Percentiles rank a stretch among this genome's conserved stretches.
Conservation (phyloP, 64 coral and sea anemone species). For the Acropora yongei region DNA sequence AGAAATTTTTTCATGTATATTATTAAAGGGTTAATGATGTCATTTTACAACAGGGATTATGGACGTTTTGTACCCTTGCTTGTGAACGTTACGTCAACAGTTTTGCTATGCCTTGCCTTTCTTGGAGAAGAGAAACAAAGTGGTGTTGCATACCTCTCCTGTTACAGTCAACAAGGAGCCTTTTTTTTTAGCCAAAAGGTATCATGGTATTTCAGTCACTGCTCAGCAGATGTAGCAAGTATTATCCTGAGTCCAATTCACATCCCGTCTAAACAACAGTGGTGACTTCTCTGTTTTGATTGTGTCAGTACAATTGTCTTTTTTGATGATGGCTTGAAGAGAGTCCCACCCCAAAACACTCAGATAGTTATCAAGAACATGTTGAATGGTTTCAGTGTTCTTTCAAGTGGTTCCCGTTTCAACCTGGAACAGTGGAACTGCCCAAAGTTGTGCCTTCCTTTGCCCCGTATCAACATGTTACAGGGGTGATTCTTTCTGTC, state of each 20-base stretch:
- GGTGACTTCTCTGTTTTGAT: conserved; percentile 26
- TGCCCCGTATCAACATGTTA: conserved; percentile 16
- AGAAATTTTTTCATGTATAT: no score
- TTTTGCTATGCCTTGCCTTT: not conserved
- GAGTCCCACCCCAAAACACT: not conserved
- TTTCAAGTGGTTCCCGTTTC: not conserved
- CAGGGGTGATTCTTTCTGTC: not conserved
- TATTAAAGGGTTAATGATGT: not conserved
- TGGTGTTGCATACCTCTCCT: conserved; percentile 19
- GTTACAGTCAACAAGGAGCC: conserved; percentile 32
- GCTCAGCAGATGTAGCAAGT: not conserved
- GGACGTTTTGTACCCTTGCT: not conserved
- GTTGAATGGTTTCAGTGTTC: not conserved
- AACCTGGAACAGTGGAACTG: conserved; percentile 3
- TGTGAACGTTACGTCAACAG: conserved; percentile 28
- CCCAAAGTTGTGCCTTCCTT: not conserved
- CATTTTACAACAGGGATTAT: conserved; percentile 10
- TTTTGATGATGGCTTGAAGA: conserved; percentile 13
- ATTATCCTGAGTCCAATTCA: not conserved
- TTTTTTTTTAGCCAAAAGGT: not conserved
- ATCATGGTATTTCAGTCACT: not conserved
- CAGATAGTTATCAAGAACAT: conserved; percentile 2
- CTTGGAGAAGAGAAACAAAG: not conserved
- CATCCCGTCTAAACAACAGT: not conserved
- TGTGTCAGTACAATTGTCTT: not conserved